These are phyloP conservation scores for Rhopalosiphum padi DNA, from an alignment of 1,140 invertebrate genomes.

Conservation along the genomic window DNA sequence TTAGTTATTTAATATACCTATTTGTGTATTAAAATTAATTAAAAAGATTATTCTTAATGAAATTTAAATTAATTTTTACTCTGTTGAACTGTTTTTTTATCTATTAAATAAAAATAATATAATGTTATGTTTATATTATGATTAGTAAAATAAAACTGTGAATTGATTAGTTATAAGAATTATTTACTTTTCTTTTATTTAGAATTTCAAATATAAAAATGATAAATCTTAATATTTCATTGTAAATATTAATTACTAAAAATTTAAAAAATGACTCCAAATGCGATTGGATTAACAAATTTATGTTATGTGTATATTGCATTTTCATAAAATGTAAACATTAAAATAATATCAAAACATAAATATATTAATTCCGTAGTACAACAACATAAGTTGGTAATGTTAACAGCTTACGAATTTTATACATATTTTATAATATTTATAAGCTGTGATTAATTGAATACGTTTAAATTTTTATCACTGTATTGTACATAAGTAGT, in stretches of 20 bases:
- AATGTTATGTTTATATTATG: background rate
- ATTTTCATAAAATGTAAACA: background rate
- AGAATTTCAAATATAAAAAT: too few species aligned
- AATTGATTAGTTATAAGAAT: too few species aligned
- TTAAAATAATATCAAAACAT: background rate
- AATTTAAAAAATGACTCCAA: background rate
- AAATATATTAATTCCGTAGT: background rate
- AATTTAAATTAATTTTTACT: background rate
- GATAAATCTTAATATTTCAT: background rate
- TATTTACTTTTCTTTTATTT: too few species aligned
- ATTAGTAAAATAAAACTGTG: background rate
- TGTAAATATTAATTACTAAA: background rate
- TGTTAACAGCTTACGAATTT: background rate
- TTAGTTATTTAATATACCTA: background rate
- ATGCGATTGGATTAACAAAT: background rate
- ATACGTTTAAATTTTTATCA: background rate
- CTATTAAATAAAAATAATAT: background rate
- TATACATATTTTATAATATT: background rate
- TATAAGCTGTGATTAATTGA: background rate
- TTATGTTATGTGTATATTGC: background rate
- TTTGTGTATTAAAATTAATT: background rate
- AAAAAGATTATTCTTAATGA: background rate
- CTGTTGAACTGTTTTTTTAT: too few species aligned
- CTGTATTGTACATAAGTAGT: background rate
- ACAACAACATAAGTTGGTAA: background rate